Base-by-base conservation (phyloP, 2,888 invertebrate genomes). In the Mamestra brassicae region DNA sequence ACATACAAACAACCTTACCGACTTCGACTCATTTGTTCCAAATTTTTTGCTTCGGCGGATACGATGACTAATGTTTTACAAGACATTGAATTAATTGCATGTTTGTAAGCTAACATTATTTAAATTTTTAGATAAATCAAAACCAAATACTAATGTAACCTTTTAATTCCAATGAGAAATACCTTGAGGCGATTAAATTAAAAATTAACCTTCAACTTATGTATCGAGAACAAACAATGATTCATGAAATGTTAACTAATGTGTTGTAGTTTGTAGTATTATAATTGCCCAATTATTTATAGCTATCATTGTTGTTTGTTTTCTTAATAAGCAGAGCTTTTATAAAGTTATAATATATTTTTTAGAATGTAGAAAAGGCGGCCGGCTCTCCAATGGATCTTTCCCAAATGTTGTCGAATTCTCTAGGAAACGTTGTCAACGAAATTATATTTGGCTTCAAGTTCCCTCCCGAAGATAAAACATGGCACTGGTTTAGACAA, bases 351-450 rank as follows among this genome's bases (percentile, higher is more conserved):
- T 17, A 6, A 4, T 57, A 11, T n/a, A 8, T 57, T 78, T 91
- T 93, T 86, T 89, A 93, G 94, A 92, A 93, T 71, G 84, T 96
- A 5, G 93, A 93, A 63, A 93, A 91, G 80, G 74, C 90, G 26
- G 80, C 89, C 26, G 92, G 88, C 26, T 83, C 87, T 11, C 85
- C 93, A 0, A 81, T 97, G 66, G 97, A 97, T 92, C 95, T 97
- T 0, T 85, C 96, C 47, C 93, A 95, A 6, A 95, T 97, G 86
- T 90, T 98, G 11, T 95, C 97, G n/a, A 98, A 98, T 90, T 97
- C 97, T 50, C 89, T 99, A 79, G 99, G 98, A 38, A 98, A 98
- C 88, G 96, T 98, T 36, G 97, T 99, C 74, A 98, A 98, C 89
- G 97, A 97, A 83, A 94, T 99, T 63, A 98, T 98, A 34, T 98